Evolutionary conservation across 2,113 vertebrate genomes (phyloP).

Genomic region (Cyprinodon variegatus): DNA sequence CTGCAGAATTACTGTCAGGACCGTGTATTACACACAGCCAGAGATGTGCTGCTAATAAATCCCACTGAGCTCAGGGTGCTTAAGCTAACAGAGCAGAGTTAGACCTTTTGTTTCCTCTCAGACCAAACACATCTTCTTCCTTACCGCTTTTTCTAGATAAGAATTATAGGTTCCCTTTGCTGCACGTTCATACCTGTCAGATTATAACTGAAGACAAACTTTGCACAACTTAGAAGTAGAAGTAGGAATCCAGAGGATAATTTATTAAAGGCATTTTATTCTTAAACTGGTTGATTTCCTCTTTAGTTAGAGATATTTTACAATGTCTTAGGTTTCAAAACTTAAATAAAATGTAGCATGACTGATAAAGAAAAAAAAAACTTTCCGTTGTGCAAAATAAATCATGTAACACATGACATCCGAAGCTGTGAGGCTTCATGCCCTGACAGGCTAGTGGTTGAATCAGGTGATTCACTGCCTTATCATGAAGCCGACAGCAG

Average conservation of each 20-base stretch:
- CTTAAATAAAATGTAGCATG: not conserved
- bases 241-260: not conserved
- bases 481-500: not conserved
- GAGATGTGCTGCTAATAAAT: constrained; percentile 31
- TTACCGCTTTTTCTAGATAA: not conserved
- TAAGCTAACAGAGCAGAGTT: not conserved
- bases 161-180: not conserved
- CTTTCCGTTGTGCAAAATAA: not conserved
- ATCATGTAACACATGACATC: not conserved
- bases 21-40: constrained; percentile 1
- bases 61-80: constrained; percentile 7
- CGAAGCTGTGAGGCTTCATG: not conserved
- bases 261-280: not conserved
- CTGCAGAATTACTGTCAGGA: constrained; percentile 9
- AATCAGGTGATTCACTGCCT: too few relatives aligned
- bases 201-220: constrained; percentile 13
- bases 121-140: not conserved
- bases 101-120: constrained; percentile 11
- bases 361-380: not conserved
- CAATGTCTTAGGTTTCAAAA: not conserved
- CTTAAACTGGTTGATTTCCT: constrained; percentile 18
- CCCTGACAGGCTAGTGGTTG: too few relatives aligned
- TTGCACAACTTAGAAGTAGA: not conserved
- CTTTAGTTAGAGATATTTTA: not conserved
- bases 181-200: constrained; percentile 5